A percentile compares a stretch with the other conserved stretches of the same genome.
Conservation (phyloP, 1,140 invertebrate genomes). For the Bombus consobrinus region DNA sequence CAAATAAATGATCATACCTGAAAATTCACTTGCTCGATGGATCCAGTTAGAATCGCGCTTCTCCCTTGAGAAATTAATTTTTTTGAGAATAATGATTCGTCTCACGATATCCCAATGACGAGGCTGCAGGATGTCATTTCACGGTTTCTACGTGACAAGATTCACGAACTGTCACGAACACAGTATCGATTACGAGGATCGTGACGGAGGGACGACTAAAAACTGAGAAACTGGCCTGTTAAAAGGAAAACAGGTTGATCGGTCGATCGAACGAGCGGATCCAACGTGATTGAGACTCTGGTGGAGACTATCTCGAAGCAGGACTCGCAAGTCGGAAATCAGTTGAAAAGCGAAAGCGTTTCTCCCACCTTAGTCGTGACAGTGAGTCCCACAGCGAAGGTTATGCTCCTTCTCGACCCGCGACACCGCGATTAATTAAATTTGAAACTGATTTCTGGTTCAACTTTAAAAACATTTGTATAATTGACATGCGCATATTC, state of each 20-base stretch:
- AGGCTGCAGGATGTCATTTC: not conserved
- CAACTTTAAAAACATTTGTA: fast-evolving
- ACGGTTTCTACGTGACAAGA: not conserved
- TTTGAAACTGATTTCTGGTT: not conserved
- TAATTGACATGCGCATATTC: not conserved
- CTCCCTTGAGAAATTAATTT: not conserved
- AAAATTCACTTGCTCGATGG: not conserved
- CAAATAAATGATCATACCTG: not conserved
- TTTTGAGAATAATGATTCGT: not conserved
- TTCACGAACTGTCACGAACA: not conserved
- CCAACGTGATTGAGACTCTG: not conserved
- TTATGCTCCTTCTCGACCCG: not conserved
- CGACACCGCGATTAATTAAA: not conserved
- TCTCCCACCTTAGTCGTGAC: conserved; percentile 15
- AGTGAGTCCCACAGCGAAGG: not conserved
- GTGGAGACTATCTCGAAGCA: not conserved
- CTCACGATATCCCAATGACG: not conserved
- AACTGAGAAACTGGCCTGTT: no score
- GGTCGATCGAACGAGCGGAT: no score
- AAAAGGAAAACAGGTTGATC: no score
- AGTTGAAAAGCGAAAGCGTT: conserved; percentile 20
- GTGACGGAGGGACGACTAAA: not conserved
- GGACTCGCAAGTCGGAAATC: conserved; percentile 28
- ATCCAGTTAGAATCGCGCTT: not conserved
- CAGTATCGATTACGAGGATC: not conserved